Conservation (phyloP, 1,140 invertebrate genomes). For the Aphidius ervi region DNA sequence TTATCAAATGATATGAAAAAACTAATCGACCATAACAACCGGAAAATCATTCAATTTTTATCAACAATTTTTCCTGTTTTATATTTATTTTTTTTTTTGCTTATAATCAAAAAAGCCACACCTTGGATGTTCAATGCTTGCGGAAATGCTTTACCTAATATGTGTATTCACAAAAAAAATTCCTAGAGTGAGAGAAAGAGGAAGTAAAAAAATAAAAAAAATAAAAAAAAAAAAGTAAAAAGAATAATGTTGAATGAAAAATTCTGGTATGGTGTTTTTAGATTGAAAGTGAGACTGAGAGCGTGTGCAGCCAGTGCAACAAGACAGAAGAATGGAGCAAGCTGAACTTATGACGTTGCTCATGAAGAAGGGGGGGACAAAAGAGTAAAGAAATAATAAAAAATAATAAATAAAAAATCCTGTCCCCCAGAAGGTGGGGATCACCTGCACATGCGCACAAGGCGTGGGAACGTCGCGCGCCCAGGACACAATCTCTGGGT, state of each 20-base stretch:
- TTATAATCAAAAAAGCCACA: slow-evolving; percentile 10
- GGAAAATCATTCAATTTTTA: slow-evolving; percentile 13
- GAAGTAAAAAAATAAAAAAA: not conserved
- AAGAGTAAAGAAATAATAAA: slow-evolving; percentile 5
- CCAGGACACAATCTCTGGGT: slow-evolving; percentile 27
- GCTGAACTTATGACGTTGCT: not conserved
- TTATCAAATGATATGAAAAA: not conserved
- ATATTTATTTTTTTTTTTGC: not conserved
- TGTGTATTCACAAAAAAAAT: slow-evolving; percentile 1
- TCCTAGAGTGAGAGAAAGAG: slow-evolving; percentile 2
- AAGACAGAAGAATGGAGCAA: slow-evolving; percentile 14
- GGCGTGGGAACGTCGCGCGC: slow-evolving; percentile 51
- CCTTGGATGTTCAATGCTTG: slow-evolving; percentile 11
- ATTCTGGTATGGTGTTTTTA: slow-evolving; percentile 6
- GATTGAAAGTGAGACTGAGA: slow-evolving; percentile 28
- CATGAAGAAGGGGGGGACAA: not conserved
- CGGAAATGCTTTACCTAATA: slow-evolving; percentile 13
- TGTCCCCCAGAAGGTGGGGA: slow-evolving; percentile 16
- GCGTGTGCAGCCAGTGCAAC: slow-evolving; percentile 28
- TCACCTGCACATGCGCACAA: slow-evolving; percentile 38
- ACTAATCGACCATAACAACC: slow-evolving; percentile 14
- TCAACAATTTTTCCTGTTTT: not conserved
- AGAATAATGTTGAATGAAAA: slow-evolving; percentile 9
- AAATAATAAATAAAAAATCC: slow-evolving; percentile 6
- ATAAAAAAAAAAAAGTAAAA: not conserved